A percentile compares a stretch with the other conserved stretches of the same genome.
phyloP scores from a whole-genome alignment of 2,888 invertebrate genomes.

The Apamea crenata region DNA sequence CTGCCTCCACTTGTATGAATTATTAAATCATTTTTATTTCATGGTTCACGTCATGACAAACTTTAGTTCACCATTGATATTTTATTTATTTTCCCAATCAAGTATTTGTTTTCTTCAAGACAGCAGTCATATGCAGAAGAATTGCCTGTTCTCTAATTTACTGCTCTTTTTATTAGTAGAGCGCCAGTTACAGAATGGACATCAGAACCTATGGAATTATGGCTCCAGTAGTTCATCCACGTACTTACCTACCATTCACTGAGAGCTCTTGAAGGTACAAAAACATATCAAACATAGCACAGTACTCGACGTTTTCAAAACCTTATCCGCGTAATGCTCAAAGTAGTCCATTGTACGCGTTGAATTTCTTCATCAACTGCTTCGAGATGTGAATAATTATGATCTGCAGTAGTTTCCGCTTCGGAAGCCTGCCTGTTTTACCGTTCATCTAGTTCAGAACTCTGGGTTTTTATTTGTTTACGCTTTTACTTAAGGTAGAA shows the following conservation, averaged over 20 bases:
- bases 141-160: not conserved
- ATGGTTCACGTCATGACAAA: not conserved
- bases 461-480: not conserved
- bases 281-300: not conserved
- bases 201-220: not conserved
- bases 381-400: not conserved
- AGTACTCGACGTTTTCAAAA: not conserved
- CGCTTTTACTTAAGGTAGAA: not conserved
- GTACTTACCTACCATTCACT: not conserved
- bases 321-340: not conserved
- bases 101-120: not conserved
- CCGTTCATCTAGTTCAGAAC: conserved; percentile 2
- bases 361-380: not conserved
- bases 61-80: not conserved
- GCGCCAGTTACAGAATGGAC: too few relatives aligned
- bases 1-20: not conserved
- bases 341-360: not conserved
- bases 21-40: not conserved
- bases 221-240: not conserved
- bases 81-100: not conserved
- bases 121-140: not conserved
- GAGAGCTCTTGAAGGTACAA: not conserved
- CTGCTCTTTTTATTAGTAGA: not conserved
- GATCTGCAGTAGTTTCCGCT: not conserved
- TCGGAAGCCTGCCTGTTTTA: conserved; percentile 1